phyloP scores from a whole-genome alignment of 1,140 invertebrate species.

The Pteromalus puparum region DNA sequence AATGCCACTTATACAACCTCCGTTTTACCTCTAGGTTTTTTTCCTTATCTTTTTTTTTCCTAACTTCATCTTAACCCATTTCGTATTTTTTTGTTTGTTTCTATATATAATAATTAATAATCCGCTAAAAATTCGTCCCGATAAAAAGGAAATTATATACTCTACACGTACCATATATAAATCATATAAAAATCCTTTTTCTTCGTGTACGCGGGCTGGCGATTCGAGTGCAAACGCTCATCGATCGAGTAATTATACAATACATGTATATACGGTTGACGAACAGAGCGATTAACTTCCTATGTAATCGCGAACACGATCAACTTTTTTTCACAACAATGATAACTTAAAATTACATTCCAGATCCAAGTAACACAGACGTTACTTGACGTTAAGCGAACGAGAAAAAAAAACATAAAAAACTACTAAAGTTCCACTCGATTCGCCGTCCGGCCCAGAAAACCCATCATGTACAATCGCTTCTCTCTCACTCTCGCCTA shows the following conservation, averaged over 20 bases:
- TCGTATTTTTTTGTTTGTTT: conserved; percentile 8
- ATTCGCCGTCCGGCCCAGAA: not conserved
- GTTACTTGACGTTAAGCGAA: not conserved
- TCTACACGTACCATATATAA: conserved; percentile 34
- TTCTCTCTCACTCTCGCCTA: not conserved
- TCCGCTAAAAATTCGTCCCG: conserved; percentile 23
- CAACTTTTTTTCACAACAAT: not conserved
- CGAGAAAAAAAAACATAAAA: not conserved
- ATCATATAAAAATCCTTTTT: conserved; percentile 43
- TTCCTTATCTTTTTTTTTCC: conserved; percentile 25
- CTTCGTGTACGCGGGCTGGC: not conserved
- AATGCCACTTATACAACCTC: conserved; percentile 51
- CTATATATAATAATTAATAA: conserved; percentile 27
- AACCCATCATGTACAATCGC: conserved; percentile 29
- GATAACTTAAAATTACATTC: not conserved
- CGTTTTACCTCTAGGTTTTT: conserved; percentile 8
- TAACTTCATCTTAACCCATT: not conserved
- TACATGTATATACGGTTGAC: conserved; percentile 18
- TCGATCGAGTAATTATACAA: conserved; percentile 7
- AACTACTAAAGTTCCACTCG: not conserved
- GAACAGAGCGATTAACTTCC: not conserved
- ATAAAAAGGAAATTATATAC: conserved; percentile 39
- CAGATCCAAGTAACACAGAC: not conserved
- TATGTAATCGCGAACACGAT: not conserved
- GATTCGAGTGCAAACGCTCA: conserved; percentile 3